A percentile compares a stretch with the other conserved stretches of the same genome.
Conservation (phyloP, 2,888 invertebrate species). For the Netelia fuscicornis region DNA sequence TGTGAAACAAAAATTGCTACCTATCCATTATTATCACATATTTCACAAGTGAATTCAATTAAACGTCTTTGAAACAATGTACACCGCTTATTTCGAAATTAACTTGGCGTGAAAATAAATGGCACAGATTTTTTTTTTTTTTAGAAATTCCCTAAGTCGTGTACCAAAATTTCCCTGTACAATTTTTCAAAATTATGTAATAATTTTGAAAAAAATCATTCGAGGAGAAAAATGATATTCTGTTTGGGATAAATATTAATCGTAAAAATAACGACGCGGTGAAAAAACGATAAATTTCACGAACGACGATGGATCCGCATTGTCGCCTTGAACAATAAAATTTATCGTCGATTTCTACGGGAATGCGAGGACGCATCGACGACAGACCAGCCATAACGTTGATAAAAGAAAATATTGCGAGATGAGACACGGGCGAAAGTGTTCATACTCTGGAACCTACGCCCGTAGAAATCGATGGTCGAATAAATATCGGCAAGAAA, state of each 20-base stretch:
- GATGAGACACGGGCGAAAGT: slow-evolving; percentile 73
- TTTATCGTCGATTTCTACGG: slow-evolving; percentile 44
- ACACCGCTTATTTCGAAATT: not conserved
- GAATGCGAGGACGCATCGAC: slow-evolving; percentile 16
- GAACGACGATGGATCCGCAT: slow-evolving; percentile 21
- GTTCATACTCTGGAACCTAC: slow-evolving; percentile 71
- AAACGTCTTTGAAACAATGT: not conserved
- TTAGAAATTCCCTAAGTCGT: not conserved
- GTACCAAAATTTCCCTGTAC: not conserved
- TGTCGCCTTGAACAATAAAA: slow-evolving; percentile 36
- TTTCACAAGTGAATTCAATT: not conserved
- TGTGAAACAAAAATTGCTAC: slow-evolving; percentile 5
- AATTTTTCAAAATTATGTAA: no score
- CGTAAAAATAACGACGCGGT: not conserved
- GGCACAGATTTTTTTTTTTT: not conserved
- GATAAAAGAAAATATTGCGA: slow-evolving; percentile 27
- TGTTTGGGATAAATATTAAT: not conserved
- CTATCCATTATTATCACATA: slow-evolving; percentile 5
- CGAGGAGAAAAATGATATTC: not conserved
- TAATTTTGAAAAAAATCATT: not conserved
- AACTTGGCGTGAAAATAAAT: not conserved
- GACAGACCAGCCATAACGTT: slow-evolving; percentile 69
- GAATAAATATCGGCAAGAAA: slow-evolving; percentile 36
- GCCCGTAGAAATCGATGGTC: slow-evolving; percentile 13
- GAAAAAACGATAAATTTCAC: slow-evolving; percentile 23